Conservation (phyloP, 2,888 invertebrate species). For the Diarsia brunnea region DNA sequence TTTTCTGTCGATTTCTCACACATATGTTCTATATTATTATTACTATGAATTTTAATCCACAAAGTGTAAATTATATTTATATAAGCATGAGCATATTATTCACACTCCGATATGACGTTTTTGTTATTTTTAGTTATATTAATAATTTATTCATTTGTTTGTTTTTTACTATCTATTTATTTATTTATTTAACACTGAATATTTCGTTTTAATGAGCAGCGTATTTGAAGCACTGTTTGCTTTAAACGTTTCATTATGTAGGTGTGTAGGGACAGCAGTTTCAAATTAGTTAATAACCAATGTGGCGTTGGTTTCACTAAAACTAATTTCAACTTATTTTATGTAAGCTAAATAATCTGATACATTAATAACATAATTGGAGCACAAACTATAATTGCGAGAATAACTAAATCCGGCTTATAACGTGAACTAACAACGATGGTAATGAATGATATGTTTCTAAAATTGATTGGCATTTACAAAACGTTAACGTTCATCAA, state of each 20-base stretch:
- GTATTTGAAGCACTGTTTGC: conserved; percentile 51
- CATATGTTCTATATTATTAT: conserved; percentile 68
- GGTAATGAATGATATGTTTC: conserved; percentile 28
- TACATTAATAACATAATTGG: conserved; percentile 33
- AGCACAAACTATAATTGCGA: conserved; percentile 18
- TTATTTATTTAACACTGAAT: conserved; percentile 66
- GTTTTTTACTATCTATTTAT: conserved; percentile 67
- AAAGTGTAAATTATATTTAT: conserved; percentile 82
- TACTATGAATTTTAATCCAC: conserved; percentile 72
- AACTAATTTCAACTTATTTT: conserved; percentile 35
- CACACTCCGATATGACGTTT: conserved; percentile 60
- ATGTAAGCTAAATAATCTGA: conserved; percentile 43
- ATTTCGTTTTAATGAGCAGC: conserved; percentile 36
- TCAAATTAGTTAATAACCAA: conserved; percentile 18
- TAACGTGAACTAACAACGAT: conserved; percentile 34
- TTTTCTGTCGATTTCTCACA: conserved; percentile 71
- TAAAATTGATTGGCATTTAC: conserved; percentile 36
- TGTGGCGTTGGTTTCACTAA: conserved; percentile 31
- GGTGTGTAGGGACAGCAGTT: conserved; percentile 23
- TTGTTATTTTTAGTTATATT: conserved; percentile 63
- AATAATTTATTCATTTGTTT: conserved; percentile 61
- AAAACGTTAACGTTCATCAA: conserved; percentile 36
- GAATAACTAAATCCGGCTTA: conserved; percentile 36
- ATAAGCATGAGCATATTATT: conserved; percentile 82
- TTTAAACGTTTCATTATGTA: conserved; percentile 39